Conservation (phyloP, 2,888 invertebrate species). For the Spicauda simplicius region DNA sequence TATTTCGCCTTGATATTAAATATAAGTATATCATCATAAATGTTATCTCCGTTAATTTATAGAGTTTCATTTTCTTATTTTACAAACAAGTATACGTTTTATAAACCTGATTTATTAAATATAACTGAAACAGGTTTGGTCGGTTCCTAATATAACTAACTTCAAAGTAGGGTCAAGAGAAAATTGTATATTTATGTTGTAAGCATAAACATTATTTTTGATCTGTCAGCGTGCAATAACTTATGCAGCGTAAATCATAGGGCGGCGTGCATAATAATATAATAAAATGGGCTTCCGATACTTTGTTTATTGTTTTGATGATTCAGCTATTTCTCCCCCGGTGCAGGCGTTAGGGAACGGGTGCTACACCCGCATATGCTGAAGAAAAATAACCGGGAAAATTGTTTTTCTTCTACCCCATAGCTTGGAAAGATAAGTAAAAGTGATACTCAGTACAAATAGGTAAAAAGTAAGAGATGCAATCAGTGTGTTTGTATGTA, state of each 20-base stretch:
- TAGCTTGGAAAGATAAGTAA: neutral
- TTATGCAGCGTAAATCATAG: conserved; percentile 82
- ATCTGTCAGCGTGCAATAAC: conserved; percentile 53
- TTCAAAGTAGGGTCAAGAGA: neutral
- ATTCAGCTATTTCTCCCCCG: conserved; percentile 74
- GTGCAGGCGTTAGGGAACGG: conserved; percentile 50
- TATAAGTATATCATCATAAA: no score
- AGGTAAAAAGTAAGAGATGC: no score
- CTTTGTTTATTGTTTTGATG: conserved; percentile 86
- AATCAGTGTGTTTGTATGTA: no score
- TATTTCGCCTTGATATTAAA: no score
- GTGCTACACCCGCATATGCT: conserved; percentile 71
- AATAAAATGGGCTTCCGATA: conserved; percentile 81
- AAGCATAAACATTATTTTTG: conserved; percentile 33
- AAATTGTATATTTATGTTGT: neutral
- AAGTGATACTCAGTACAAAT: neutral
- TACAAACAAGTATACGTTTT: no score
- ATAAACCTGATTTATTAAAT: no score
- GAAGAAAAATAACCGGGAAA: conserved; percentile 60
- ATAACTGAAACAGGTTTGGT: no score
- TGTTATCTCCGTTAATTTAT: no score
- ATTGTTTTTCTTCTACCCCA: conserved; percentile 36
- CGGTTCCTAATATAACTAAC: no score
- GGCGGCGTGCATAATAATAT: conserved; percentile 81
- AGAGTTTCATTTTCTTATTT: no score